Evolutionary conservation across 2,113 vertebrate genomes (phyloP).

Genomic region (Hucho hucho): DNA sequence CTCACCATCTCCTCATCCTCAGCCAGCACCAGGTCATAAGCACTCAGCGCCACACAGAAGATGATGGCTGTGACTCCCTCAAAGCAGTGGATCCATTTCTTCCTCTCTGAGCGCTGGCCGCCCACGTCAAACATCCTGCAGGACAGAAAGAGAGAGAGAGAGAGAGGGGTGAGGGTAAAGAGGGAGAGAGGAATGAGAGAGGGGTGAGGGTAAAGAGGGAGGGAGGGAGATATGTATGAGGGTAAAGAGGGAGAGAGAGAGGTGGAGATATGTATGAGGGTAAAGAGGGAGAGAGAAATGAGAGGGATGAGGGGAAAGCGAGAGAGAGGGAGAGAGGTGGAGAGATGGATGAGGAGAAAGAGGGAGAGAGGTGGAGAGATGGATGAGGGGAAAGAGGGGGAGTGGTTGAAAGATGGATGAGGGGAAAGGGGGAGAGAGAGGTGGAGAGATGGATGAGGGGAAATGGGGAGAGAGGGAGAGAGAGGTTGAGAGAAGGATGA

Average conservation of each 20-base stretch:
- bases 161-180: constrained; percentile 12
- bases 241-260: too few species aligned
- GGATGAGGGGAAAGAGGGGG: too few species aligned
- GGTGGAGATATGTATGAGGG: too few species aligned
- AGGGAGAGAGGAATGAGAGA: background rate
- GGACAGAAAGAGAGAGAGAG: constrained; percentile 13
- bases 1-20: constrained; percentile 99
- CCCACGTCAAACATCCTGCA: constrained; percentile 95
- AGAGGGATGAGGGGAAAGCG: too few species aligned
- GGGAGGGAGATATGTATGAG: background rate
- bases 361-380: too few species aligned
- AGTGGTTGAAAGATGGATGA: too few species aligned
- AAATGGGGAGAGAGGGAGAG: background rate
- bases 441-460: constrained; percentile 12
- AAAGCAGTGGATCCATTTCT: constrained; percentile 98
- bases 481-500: too few species aligned
- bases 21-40: constrained; percentile 95
- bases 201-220: too few species aligned
- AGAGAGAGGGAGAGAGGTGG: too few species aligned
- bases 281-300: too few species aligned
- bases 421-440: background rate
- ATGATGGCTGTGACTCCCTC: constrained; percentile 98
- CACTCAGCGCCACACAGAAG: constrained; percentile 95
- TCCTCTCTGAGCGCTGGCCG: constrained; percentile 89
- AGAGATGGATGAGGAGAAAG: too few species aligned